phyloP scores from a whole-genome alignment of 2,113 vertebrate genomes.

The Gymnobelideus leadbeateri region DNA sequence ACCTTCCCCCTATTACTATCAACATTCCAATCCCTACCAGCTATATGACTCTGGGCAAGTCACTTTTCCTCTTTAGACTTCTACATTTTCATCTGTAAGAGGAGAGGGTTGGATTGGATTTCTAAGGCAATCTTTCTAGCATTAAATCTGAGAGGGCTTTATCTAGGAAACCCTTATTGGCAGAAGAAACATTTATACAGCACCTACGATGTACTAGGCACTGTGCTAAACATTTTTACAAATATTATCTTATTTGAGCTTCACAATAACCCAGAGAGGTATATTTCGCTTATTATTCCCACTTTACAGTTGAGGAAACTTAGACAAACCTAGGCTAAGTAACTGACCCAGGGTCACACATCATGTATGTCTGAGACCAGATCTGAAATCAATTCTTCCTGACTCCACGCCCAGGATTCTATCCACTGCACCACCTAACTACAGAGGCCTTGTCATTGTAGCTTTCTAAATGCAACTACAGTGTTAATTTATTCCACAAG shows the following conservation, averaged over 20 bases:
- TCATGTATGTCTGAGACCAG: no score
- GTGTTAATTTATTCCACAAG: background rate
- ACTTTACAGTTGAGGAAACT: background rate
- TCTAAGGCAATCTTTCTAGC: background rate
- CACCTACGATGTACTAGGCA: background rate
- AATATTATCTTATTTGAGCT: background rate
- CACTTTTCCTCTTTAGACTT: background rate
- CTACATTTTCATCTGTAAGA: background rate
- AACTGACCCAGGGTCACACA: background rate
- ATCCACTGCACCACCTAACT: background rate
- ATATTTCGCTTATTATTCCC: background rate
- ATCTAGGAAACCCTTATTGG: background rate
- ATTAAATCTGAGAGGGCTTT: background rate
- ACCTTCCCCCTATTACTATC: background rate
- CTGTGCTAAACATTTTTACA: background rate
- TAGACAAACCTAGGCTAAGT: background rate
- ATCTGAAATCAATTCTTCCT: no score
- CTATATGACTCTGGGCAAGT: background rate
- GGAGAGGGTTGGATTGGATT: background rate
- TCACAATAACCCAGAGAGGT: background rate
- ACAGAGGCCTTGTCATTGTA: background rate
- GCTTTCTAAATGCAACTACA: background rate
- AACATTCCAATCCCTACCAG: background rate
- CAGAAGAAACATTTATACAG: background rate
- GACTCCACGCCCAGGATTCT: background rate